Base-by-base conservation (phyloP, 2,888 invertebrate species). In the Habroteleia sp. region DNA sequence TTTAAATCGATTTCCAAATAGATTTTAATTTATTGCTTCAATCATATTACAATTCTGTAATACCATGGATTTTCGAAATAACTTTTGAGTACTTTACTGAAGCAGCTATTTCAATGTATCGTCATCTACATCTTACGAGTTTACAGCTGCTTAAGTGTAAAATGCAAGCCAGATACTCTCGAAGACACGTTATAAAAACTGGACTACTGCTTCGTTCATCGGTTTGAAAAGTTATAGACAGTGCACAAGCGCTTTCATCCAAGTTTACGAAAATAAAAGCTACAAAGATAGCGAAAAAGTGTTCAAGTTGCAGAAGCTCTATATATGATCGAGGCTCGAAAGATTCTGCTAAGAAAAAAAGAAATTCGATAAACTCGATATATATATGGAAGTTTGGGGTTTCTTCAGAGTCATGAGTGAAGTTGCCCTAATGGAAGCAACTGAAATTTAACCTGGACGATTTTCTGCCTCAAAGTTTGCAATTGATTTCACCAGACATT, bases 201-300 rank as follows among this genome's bases (percentile, higher is more conserved):
- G 44, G 58, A 39, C 37, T 17, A 37, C 10, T 42, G 39, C 56
- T 62, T 62, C 23, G 54, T 54, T 72, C 56, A 63, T 72, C 56
- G 56, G 46, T 73, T 66, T 31, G 58, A 20, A 17, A 65, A 73
- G 52, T 65, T 73, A 60, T 39, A 66, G 50, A 66, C 39, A 46
- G 33, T 48, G 33, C 37, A 37, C 44, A 39, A 44, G 62, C 25
- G 56, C 46, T 63, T 63, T 63, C 72, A 63, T 54, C 62, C 35
- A 48, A 71, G 54, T 63, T 71, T 62, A 31, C 14, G 54, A 52
- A 63, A 72, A 72, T 48, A 72, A 72, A 72, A 63, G 50, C 56
- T 48, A 35, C 17, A 42, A 56, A 62, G 48, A 58, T 66, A 17
- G 23, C 10, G 46, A 56, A 60, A 54, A 63, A 63, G 66, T 54